These are phyloP conservation scores for Brachypterus glaber DNA, from an alignment of 2,888 invertebrate species.

Conservation along the genomic window DNA sequence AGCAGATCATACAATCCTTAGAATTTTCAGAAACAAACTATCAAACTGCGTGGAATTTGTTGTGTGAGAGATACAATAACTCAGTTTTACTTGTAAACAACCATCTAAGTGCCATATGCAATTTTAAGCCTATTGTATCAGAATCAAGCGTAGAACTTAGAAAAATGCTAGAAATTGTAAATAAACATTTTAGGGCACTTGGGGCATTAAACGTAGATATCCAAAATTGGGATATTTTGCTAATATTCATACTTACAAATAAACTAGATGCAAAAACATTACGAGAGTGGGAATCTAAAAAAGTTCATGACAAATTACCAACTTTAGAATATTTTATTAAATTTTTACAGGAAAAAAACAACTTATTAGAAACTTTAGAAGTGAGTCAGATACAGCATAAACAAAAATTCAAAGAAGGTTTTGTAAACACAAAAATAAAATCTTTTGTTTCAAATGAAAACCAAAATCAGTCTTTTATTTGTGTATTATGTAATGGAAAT, in stretches of 20 bases:
- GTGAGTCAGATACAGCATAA: no score
- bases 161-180: constrained; percentile 6
- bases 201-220: constrained; percentile 7
- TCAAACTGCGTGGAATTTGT: constrained; percentile 12
- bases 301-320: neutral
- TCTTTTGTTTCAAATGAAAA: no score
- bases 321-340: neutral
- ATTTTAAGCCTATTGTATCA: neutral
- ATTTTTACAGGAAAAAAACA: no score
- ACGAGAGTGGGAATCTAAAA: constrained; percentile 8
- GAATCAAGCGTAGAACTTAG: constrained; percentile 5
- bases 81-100: constrained; percentile 6
- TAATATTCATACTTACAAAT: neutral
- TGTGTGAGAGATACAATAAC: constrained; percentile 12
- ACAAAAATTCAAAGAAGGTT: no score
- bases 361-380: no score
- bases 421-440: no score
- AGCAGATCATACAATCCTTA: constrained; percentile 11
- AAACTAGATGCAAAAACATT: constrained; percentile 1
- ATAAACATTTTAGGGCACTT: constrained; percentile 6
- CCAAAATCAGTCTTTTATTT: no score
- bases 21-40: constrained; percentile 11
- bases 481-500: no score
- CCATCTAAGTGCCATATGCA: constrained; percentile 11
- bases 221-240: no score